A percentile compares a stretch with the other conserved stretches of the same genome.
phyloP scores from a whole-genome alignment of 1,140 invertebrate genomes.

The Eufriesea mexicana region DNA sequence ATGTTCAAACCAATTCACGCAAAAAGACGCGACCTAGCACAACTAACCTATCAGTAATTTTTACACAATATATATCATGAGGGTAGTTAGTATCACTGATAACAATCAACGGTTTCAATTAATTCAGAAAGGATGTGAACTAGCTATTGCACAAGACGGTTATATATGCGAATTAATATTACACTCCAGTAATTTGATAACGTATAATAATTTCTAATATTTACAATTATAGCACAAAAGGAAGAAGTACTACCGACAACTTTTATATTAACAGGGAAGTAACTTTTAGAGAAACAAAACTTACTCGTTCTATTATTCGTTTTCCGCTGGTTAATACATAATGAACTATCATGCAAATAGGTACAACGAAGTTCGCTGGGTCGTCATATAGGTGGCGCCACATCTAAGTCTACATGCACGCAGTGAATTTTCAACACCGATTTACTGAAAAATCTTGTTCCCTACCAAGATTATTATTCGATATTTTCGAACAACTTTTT shows the following conservation, averaged over 20 bases:
- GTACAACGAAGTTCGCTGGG: neutral
- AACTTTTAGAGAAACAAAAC: too few species aligned
- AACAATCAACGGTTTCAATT: neutral
- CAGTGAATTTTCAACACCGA: neutral
- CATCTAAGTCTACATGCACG: neutral
- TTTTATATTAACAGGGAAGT: too few species aligned
- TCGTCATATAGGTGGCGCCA: neutral
- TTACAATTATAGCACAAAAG: too few species aligned
- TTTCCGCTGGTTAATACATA: neutral
- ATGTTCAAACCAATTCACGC: neutral
- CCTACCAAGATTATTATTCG: neutral
- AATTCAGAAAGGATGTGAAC: neutral
- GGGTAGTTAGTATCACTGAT: neutral
- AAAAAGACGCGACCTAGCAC: too few species aligned
- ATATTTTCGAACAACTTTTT: neutral
- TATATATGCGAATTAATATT: too few species aligned
- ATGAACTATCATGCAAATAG: neutral
- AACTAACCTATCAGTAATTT: neutral
- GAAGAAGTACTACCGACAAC: too few species aligned
- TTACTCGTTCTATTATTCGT: too few species aligned
- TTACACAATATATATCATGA: too few species aligned
- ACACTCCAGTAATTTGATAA: too few species aligned
- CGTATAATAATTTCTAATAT: too few species aligned
- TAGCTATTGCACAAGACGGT: too few species aligned
- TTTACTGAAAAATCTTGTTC: neutral